Conservation (phyloP, 1,140 invertebrate genomes). For the Pseudachorutes palmiensis region DNA sequence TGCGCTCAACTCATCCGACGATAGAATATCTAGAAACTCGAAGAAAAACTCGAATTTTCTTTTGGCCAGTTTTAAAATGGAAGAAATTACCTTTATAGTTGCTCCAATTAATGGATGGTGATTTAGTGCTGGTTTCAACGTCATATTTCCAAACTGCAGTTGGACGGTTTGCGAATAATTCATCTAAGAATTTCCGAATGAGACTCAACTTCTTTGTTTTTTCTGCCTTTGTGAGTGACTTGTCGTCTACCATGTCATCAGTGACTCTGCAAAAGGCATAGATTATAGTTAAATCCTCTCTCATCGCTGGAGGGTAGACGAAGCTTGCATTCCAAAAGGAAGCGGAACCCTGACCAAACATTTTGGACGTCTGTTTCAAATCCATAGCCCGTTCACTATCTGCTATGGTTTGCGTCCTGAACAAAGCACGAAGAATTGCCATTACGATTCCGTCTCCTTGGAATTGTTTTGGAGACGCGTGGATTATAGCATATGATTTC, state of each 20-base stretch:
- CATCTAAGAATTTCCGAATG: neutral
- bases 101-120: neutral
- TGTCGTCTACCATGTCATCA: conserved; percentile 6
- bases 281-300: neutral
- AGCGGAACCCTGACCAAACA: neutral
- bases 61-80: neutral
- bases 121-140: neutral
- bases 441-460: neutral
- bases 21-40: neutral
- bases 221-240: neutral
- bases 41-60: neutral
- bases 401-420: neutral
- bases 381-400: neutral
- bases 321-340: neutral
- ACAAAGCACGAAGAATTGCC: neutral
- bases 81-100: neutral
- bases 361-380: neutral
- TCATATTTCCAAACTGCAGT: neutral
- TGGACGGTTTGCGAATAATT: neutral
- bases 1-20: neutral
- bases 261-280: neutral
- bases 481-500: neutral
- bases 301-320: neutral
- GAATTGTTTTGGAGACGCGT: neutral
- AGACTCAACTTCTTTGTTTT: neutral